Conservation (phyloP, 2,113 vertebrate genomes). For the Aspiorhynchus laticeps region DNA sequence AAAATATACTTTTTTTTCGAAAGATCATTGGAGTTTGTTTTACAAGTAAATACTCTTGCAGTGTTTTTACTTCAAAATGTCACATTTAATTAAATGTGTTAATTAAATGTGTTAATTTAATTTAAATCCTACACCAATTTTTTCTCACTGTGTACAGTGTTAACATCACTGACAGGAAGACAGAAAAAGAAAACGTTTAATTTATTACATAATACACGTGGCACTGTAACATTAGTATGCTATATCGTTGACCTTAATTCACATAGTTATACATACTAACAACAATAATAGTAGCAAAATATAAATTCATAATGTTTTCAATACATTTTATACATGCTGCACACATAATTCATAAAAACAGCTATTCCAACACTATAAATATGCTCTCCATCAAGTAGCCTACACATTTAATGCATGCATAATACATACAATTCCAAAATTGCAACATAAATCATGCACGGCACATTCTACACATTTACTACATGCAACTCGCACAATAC, state of each 20-base stretch:
- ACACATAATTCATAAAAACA: not conserved
- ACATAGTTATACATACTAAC: not conserved
- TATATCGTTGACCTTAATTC: not conserved
- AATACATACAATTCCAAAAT: not conserved
- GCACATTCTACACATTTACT: not conserved
- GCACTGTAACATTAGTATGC: not conserved
- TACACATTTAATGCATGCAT: not conserved
- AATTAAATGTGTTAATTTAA: too few relatives aligned
- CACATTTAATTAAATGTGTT: not conserved
- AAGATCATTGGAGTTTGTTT: not conserved
- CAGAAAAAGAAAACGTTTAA: too few relatives aligned
- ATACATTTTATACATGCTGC: constrained; percentile 31
- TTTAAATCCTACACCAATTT: too few relatives aligned
- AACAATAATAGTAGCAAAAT: not conserved
- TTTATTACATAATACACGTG: not conserved
- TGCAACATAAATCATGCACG: not conserved
- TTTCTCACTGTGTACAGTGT: too few relatives aligned
- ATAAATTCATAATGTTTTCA: not conserved
- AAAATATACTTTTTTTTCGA: constrained; percentile 38
- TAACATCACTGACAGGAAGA: too few relatives aligned
- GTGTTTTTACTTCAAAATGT: not conserved
- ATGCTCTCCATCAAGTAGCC: not conserved
- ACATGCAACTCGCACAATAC: not conserved
- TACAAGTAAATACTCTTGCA: not conserved
- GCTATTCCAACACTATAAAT: not conserved